A percentile compares a stretch with the other conserved stretches of the same genome.
Evolutionary conservation across 2,797 vertebrate genomes (phyloP).

Genomic region (Pseudopleuronectes americanus): DNA sequence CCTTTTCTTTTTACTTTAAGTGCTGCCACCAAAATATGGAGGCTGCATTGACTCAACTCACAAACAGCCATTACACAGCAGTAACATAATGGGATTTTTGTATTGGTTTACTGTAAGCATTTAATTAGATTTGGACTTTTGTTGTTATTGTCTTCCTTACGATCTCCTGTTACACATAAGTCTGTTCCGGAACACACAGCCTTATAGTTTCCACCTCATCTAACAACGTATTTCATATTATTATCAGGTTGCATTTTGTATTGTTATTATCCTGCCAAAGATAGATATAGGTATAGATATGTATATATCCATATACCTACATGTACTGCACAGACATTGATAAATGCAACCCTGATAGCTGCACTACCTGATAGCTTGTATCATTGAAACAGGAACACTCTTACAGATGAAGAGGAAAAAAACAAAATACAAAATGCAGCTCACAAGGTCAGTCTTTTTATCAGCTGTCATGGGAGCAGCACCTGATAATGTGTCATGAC

Average conservation of each 20-base stretch:
- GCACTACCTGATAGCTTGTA: too few species aligned
- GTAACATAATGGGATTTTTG: background rate
- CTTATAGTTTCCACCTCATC: too few species aligned
- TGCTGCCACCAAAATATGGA: constrained; percentile 14
- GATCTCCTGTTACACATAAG: too few species aligned
- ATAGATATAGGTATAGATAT: too few species aligned
- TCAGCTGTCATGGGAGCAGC: background rate
- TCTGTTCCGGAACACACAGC: too few species aligned
- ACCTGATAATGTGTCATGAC: background rate
- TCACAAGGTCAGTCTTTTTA: constrained; percentile 5
- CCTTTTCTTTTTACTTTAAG: constrained; percentile 5
- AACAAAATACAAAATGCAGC: background rate
- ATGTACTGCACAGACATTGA: too few species aligned
- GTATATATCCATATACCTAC: too few species aligned
- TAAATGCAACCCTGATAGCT: too few species aligned
- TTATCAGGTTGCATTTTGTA: too few species aligned
- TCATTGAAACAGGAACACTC: background rate
- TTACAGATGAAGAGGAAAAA: constrained; percentile 1
- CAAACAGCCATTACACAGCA: background rate
- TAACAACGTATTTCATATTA: too few species aligned
- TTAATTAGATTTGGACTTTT: background rate
- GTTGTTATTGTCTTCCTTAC: too few species aligned
- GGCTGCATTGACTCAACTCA: constrained; percentile 9
- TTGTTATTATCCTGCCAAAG: too few species aligned
- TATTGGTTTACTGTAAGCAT: background rate